A percentile compares a stretch with the other conserved stretches of the same genome.
These are phyloP conservation scores for Amphipoea lucens DNA, from an alignment of 2,888 invertebrate species.

Conservation along the genomic window DNA sequence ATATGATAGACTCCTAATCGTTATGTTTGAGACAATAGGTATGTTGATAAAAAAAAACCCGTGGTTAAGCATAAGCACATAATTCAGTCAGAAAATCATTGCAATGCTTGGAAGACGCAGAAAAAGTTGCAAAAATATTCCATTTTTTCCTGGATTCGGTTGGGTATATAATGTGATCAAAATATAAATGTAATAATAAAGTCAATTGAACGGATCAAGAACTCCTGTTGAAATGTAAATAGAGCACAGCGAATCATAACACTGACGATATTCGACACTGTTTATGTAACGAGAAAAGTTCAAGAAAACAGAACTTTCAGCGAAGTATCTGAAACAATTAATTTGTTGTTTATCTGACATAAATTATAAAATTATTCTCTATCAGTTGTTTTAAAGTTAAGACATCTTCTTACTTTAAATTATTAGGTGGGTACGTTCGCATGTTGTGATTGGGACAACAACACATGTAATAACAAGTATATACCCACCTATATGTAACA, in stretches of 20 bases:
- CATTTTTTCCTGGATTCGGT: not conserved
- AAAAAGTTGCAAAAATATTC: no score
- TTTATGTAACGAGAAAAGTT: conserved; percentile 70
- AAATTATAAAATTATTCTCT: conserved; percentile 60
- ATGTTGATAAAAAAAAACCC: not conserved
- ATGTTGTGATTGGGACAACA: not conserved
- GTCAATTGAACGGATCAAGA: conserved; percentile 42
- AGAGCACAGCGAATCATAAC: conserved; percentile 61
- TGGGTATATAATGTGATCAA: not conserved
- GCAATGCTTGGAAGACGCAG: not conserved
- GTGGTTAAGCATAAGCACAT: no score
- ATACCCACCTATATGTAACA: no score
- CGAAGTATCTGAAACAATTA: conserved; percentile 67
- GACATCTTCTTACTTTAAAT: conserved; percentile 13
- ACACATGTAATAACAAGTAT: no score
- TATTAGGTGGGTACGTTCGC: not conserved
- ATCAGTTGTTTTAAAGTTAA: conserved; percentile 48
- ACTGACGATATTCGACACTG: conserved; percentile 67
- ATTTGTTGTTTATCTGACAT: conserved; percentile 65
- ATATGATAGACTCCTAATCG: not conserved
- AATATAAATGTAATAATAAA: conserved; percentile 39
- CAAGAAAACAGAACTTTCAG: conserved; percentile 61
- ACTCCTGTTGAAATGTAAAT: conserved; percentile 61
- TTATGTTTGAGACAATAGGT: not conserved
- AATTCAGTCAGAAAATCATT: not conserved